These are phyloP conservation scores for Anastrepha ludens DNA, from an alignment of 1,140 invertebrate genomes.

Conservation along the genomic window DNA sequence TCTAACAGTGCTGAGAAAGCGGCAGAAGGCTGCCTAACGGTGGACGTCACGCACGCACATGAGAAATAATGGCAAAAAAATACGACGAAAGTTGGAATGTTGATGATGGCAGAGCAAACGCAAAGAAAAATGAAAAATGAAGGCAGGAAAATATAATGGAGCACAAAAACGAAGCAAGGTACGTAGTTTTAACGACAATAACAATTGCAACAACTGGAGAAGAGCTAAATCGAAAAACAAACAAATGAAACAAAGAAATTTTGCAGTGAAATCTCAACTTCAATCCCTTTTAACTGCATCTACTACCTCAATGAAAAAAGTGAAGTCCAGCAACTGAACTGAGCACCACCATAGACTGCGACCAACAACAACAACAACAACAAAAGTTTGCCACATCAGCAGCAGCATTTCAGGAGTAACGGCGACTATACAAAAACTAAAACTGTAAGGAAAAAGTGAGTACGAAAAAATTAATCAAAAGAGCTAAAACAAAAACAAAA, in stretches of 20 bases:
- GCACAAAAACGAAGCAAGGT: not conserved
- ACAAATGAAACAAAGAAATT: constrained; percentile 21
- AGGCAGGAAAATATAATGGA: constrained; percentile 56
- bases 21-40: constrained; percentile 58
- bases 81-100: constrained; percentile 59
- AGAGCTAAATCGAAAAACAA: constrained; percentile 48
- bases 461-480: not conserved
- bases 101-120: constrained; percentile 59
- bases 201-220: constrained; percentile 18
- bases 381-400: not conserved
- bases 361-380: not conserved
- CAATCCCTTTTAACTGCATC: not conserved
- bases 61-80: constrained; percentile 71
- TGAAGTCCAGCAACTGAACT: not conserved
- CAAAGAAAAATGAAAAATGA: constrained; percentile 57
- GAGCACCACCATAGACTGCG: not conserved
- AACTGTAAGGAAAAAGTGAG: not conserved
- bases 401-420: not conserved
- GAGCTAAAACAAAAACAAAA: not conserved
- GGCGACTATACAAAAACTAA: not conserved
- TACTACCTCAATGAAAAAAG: not conserved
- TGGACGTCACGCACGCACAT: constrained; percentile 42
- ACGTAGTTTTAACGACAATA: constrained; percentile 13
- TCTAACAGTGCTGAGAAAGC: not conserved
- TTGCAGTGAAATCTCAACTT: constrained; percentile 1